Evolutionary conservation across 2,797 vertebrate genomes (phyloP).

Genomic region (Pangasius krempfi): DNA sequence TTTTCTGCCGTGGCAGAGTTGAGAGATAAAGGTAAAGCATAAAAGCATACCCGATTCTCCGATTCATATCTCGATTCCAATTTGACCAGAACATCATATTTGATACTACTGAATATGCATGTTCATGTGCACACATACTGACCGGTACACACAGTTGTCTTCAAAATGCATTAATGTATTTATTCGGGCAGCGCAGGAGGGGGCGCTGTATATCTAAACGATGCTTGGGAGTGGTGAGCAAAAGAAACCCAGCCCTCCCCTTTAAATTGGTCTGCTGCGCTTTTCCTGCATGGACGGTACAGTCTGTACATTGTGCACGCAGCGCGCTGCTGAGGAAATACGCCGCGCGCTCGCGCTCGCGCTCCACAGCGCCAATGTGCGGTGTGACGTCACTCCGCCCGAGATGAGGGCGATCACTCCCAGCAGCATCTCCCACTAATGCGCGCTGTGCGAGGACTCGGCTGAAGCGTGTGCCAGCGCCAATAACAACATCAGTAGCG

Average conservation of each 20-base stretch:
- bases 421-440: slow-evolving; percentile 34
- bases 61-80: not conserved
- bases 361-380: slow-evolving; percentile 32
- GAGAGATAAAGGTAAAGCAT: not conserved
- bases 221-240: slow-evolving; percentile 5
- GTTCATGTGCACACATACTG: not conserved
- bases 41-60: not conserved
- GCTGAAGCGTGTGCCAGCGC: slow-evolving; percentile 24
- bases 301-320: not conserved
- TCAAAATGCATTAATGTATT: slow-evolving; percentile 52
- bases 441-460: not conserved
- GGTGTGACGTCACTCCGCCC: slow-evolving; percentile 56
- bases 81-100: not conserved
- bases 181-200: slow-evolving; percentile 68
- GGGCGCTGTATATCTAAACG: slow-evolving; percentile 60
- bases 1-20: not conserved
- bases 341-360: slow-evolving; percentile 9
- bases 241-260: slow-evolving; percentile 40
- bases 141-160: not conserved
- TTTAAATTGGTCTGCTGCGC: slow-evolving; percentile 24
- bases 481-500: slow-evolving; percentile 21
- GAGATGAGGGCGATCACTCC: slow-evolving; percentile 38
- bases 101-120: not conserved
- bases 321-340: slow-evolving; percentile 41
- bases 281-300: not conserved